Base-by-base conservation (phyloP, 1,140 invertebrate species). In the Helicoverpa zea region DNA sequence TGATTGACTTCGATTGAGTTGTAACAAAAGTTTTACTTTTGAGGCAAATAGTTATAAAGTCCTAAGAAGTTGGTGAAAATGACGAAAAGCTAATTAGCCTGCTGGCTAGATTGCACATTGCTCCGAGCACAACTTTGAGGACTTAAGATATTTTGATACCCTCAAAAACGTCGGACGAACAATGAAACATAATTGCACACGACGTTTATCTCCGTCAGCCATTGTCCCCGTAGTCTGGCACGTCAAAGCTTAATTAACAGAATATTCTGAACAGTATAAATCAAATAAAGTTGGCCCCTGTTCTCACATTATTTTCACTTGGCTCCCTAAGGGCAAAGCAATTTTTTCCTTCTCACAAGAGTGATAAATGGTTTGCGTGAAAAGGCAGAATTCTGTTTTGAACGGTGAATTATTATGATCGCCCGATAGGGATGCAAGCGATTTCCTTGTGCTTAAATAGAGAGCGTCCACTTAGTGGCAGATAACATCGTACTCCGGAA, bases 351-450 rank as follows among this genome's bases (percentile, higher is more conserved):
- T 72, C 77, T 58, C 30, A 49, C 66, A 10, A 63, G 51, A 70
- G 77, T 79, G 77, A 79, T 79, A 70, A 79, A 79, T 79, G 77
- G 64, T 59, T 43, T 54, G 68, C 64, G 66, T 72, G 75, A 77
- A 77, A 77, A 66, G 75, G 75, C 77, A 61, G 66, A 61, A 79
- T 72, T 79, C 68, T 79, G 54, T 79, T 79, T 79, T 72, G 64
- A 79, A 79, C 77, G 52, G 77, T 79, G 77, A 79, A 59, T 61
- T 79, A 79, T 79, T 79, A 79, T 79, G 64, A 72, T 61, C 66
- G 43, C 56, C 52, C 68, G 56, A 72, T 79, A 79, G 59, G 51
- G 47, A 52, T 77, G 61, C 75, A 63, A 7, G 68, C 18, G 18
- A 52, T 49, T 77, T 77, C 49, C 14, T 66, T 66, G 14, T 47